Evolutionary conservation across 2,888 invertebrate genomes (phyloP).

Genomic region (Stenolophus ochropezus): DNA sequence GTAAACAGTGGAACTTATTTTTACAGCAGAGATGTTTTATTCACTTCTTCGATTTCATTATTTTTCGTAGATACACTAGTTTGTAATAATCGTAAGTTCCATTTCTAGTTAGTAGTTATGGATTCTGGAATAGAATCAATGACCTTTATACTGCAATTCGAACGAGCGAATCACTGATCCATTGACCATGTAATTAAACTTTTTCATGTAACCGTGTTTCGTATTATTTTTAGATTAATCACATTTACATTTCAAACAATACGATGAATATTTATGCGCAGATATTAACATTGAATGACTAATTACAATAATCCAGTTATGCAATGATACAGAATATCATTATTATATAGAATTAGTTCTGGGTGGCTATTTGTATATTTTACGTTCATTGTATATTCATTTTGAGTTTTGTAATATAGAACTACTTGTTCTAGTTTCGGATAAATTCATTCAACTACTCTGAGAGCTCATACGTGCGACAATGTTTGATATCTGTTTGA

Average conservation of each 20-base stretch:
- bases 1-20: too few species aligned
- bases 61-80: too few species aligned
- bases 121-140: too few species aligned
- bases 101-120: too few species aligned
- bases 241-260: background rate
- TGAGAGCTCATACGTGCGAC: too few species aligned
- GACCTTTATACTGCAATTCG: background rate
- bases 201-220: background rate
- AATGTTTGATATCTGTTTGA: too few species aligned
- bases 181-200: background rate
- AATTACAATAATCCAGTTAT: background rate
- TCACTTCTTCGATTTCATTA: too few species aligned
- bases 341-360: too few species aligned
- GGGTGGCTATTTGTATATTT: background rate
- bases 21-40: too few species aligned
- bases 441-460: too few species aligned
- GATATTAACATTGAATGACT: background rate
- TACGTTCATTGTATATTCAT: background rate
- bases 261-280: background rate
- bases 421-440: too few species aligned
- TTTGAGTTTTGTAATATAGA: background rate
- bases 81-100: too few species aligned
- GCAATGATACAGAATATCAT: background rate
- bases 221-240: background rate
- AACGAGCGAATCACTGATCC: background rate